phyloP scores from a whole-genome alignment of 2,797 vertebrate genomes.

The Rhabdomys pumilio region DNA sequence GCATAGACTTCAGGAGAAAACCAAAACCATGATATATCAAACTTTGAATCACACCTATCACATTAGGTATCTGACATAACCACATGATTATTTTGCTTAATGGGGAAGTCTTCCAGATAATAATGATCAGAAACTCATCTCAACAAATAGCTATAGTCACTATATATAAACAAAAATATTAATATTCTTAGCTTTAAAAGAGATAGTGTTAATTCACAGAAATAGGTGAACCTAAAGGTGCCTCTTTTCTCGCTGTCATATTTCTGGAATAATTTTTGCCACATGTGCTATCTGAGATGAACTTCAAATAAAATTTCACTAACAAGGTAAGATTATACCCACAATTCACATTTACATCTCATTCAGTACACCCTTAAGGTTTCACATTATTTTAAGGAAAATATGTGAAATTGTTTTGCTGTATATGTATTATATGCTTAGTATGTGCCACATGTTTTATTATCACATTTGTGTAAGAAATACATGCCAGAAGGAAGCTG shows the following conservation, averaged over 20 bases:
- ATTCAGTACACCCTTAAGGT: constrained; percentile 18
- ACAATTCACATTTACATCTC: constrained; percentile 2
- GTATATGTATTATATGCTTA: not conserved
- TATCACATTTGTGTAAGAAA: constrained; percentile 9
- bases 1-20: constrained; percentile 8
- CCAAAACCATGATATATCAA: not conserved
- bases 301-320: constrained; percentile 31
- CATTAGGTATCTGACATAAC: not conserved
- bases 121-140: constrained; percentile 16
- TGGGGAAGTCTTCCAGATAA: not conserved
- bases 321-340: constrained; percentile 11
- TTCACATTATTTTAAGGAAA: constrained; percentile 49
- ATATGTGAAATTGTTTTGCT: constrained; percentile 2
- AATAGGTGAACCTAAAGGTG: constrained; percentile 34
- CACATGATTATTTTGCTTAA: not conserved
- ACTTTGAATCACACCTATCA: not conserved
- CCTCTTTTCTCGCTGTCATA: constrained; percentile 15
- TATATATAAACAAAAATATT: constrained; percentile 16
- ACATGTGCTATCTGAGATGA: not conserved
- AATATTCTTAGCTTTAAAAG: constrained; percentile 30
- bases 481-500: not conserved
- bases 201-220: not conserved
- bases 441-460: not conserved
- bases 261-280: constrained; percentile 20
- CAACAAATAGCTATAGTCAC: not conserved